These are phyloP conservation scores for Cheilosia vernalis DNA, from an alignment of 2,888 invertebrate genomes.

Conservation along the genomic window DNA sequence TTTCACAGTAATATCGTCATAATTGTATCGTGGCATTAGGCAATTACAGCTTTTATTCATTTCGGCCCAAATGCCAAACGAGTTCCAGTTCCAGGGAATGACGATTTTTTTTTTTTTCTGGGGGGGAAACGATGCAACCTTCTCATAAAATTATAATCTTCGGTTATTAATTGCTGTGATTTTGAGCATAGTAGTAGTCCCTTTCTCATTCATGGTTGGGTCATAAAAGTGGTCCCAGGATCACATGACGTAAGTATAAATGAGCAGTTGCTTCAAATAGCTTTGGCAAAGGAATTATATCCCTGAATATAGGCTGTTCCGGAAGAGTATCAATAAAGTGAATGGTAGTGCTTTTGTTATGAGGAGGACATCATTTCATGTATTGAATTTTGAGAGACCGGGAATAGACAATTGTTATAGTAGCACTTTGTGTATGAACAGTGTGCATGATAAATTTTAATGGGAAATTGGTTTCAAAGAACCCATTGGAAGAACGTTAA, in stretches of 20 bases:
- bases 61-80: conserved; percentile 19
- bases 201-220: neutral
- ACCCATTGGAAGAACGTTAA: neutral
- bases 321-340: conserved; percentile 48
- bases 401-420: conserved; percentile 1
- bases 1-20: conserved; percentile 50
- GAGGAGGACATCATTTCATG: conserved; percentile 2
- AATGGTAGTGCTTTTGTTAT: neutral
- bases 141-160: conserved; percentile 75
- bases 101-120: neutral
- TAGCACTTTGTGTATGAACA: neutral
- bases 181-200: conserved; percentile 1
- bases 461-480: conserved; percentile 46
- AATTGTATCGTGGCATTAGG: conserved; percentile 76
- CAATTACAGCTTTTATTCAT: conserved; percentile 73
- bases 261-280: conserved; percentile 12
- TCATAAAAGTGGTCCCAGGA: conserved; percentile 10
- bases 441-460: conserved; percentile 50
- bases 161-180: conserved; percentile 75
- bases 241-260: conserved; percentile 7
- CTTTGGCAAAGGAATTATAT: conserved; percentile 10
- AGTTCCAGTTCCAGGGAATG: conserved; percentile 2
- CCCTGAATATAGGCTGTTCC: conserved; percentile 6
- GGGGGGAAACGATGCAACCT: conserved; percentile 32
- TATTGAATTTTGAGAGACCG: neutral